These are phyloP conservation scores for Panulirus ornatus DNA, from an alignment of 1,140 invertebrate species.

Conservation along the genomic window DNA sequence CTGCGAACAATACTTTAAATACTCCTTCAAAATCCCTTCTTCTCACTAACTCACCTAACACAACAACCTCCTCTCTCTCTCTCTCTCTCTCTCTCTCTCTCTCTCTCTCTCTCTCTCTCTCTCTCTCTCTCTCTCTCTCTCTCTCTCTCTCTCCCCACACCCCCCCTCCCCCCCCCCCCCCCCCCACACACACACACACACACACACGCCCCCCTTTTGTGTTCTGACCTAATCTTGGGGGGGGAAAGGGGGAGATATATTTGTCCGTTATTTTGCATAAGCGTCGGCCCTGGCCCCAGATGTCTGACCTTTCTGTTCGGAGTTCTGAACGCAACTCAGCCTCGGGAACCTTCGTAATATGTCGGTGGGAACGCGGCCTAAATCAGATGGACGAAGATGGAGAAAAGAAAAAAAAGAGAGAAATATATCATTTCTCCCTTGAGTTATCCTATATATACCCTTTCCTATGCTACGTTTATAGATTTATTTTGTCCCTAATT, in stretches of 20 bases:
- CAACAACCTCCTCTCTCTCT: background rate
- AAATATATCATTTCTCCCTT: too few relatives aligned
- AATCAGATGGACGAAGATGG: too few relatives aligned
- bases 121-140: background rate
- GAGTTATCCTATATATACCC: too few relatives aligned
- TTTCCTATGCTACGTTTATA: too few relatives aligned
- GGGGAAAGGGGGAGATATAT: too few relatives aligned
- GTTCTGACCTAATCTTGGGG: conserved; percentile 29
- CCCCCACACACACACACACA: background rate
- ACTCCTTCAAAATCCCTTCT: background rate
- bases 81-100: background rate
- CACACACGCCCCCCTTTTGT: too few relatives aligned
- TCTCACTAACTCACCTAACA: background rate
- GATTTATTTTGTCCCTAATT: too few relatives aligned
- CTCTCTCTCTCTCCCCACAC: background rate
- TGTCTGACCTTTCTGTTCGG: conserved; percentile 28
- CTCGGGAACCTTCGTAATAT: background rate
- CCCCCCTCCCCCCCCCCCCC: background rate
- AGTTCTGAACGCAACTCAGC: background rate
- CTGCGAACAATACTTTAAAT: too few relatives aligned
- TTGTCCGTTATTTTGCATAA: conserved; percentile 44
- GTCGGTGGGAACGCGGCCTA: background rate
- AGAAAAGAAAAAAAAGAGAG: too few relatives aligned
- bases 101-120: background rate
- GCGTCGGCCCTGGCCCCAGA: conserved; percentile 22